phyloP scores from a whole-genome alignment of 2,113 vertebrate species.

The Cephalopterus ornatus region DNA sequence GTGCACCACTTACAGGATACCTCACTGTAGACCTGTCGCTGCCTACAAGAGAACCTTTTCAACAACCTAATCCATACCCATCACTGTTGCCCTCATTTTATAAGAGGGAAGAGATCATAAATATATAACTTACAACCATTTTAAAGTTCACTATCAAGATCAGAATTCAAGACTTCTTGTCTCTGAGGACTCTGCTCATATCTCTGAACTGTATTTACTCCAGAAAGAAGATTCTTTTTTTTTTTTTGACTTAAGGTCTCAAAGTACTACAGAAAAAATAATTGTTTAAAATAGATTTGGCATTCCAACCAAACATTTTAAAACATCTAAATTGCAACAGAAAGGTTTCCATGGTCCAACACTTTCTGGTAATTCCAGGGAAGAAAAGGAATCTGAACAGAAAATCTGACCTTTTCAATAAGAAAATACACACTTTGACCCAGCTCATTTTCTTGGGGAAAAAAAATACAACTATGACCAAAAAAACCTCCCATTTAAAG shows the following conservation, averaged over 20 bases:
- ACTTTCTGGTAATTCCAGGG: neutral
- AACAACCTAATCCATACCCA: neutral
- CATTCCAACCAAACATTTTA: neutral
- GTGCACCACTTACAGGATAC: neutral
- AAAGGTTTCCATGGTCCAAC: neutral
- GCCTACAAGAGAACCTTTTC: neutral
- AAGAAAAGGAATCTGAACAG: neutral
- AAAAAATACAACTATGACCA: fast-evolving
- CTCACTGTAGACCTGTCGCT: neutral
- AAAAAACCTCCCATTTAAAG: neutral
- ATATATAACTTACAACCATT: neutral
- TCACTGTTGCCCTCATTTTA: neutral
- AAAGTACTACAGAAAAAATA: neutral
- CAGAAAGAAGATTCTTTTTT: neutral
- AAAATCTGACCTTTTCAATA: neutral
- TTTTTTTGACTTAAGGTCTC: neutral
- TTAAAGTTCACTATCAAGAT: neutral
- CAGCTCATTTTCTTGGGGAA: fast-evolving
- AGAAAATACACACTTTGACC: neutral
- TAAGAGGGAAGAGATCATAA: neutral
- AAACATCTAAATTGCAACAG: neutral
- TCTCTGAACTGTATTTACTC: neutral
- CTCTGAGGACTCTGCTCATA: neutral
- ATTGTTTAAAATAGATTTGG: neutral
- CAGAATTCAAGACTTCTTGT: neutral